Evolutionary conservation across 2,888 invertebrate species (phyloP), one percentile per base, ranked within the genome.

Genomic region (Volucella bombylans): DNA sequence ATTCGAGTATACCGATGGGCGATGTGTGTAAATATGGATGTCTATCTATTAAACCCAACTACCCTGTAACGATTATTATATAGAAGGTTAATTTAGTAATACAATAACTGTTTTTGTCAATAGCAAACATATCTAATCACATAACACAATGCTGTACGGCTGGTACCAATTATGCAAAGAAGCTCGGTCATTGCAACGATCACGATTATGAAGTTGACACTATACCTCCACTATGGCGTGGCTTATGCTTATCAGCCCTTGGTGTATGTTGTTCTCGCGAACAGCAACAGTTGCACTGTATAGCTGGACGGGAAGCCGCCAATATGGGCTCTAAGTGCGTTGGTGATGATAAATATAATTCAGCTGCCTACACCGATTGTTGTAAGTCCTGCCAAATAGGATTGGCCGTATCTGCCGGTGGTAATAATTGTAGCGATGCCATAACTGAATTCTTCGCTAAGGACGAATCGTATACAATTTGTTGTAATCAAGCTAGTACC

Each of bases 301-400:
- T 89, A 9, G 88, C 89, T 9, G 92, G 91, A 10, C 89, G 90
- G 0, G 85, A 88, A 50, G 91, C 90, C 3, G 91, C 90, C 0
- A 86, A 89, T 47, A 89, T 87, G 10, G 90, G 90, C 0, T 88
- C 89, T 3, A 89, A 90, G 2, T 91, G 91, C 18, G 86, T 82
- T 45, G 88, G 88, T 9, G 88, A 88, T 47, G 82, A 45, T 6
- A 77, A 87, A 52, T 83, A 79, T 9, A 90, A 89, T 83, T 81
- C 87, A 6, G 88, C 89, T 0, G 86, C 89, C 0, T 91, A 89
- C 78, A 87, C 94, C 91, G 93, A 93, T 87, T 95, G 95, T 87
- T 95, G 95, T 87, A 94, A 94, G 87, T 93, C 94, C 8, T 95
- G 95, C 87, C 93, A 94, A 89, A 90, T 94, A 50, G 95, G 95